Evolutionary conservation across 2,113 vertebrate species (phyloP).

Genomic region (Miniopterus natalensis): DNA sequence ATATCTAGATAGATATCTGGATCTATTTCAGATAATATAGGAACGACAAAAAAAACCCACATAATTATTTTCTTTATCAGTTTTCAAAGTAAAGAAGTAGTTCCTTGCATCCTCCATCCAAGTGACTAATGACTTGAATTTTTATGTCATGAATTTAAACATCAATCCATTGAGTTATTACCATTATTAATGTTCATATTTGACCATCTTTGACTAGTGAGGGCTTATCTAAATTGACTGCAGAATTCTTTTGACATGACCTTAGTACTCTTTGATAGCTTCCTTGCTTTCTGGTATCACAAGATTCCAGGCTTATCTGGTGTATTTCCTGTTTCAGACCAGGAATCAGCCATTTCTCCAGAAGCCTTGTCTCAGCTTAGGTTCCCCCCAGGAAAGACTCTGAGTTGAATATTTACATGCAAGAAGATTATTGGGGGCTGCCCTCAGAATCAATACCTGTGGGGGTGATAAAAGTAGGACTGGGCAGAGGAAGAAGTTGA

Average conservation of each 20-base stretch:
- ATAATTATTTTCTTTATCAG: background rate
- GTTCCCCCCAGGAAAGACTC: background rate
- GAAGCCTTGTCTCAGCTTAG: background rate
- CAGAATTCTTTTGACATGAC: background rate
- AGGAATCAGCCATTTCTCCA: slow-evolving; percentile 15
- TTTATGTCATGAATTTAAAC: slow-evolving; percentile 32
- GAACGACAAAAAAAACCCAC: background rate
- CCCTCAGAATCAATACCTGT: background rate
- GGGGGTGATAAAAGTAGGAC: background rate
- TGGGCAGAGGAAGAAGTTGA: background rate
- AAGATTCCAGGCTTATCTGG: background rate
- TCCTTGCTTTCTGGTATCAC: background rate
- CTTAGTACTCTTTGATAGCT: background rate
- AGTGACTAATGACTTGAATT: background rate
- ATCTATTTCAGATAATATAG: background rate
- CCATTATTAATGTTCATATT: background rate
- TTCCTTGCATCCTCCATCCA: background rate
- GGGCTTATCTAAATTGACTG: background rate
- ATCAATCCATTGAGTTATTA: background rate
- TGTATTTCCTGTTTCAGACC: background rate
- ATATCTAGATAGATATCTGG: background rate
- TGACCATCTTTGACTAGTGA: background rate
- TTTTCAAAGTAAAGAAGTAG: background rate
- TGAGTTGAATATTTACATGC: background rate
- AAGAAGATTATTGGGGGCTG: background rate